Percentiles rank a stretch among this genome's conserved stretches.
phyloP scores from a whole-genome alignment of 2,888 invertebrate genomes.

The Pecten maximus region DNA sequence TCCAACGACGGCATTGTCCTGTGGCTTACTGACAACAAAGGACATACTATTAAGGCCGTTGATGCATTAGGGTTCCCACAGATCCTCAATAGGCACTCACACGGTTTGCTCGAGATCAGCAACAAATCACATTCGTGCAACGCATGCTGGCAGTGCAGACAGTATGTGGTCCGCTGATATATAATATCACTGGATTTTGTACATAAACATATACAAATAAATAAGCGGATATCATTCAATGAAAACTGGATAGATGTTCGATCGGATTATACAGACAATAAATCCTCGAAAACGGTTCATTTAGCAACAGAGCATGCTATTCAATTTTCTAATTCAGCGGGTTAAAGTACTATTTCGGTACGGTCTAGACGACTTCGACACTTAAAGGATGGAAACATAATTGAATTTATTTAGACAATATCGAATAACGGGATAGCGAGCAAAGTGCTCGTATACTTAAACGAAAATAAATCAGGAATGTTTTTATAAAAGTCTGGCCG shows the following conservation, averaged over 20 bases:
- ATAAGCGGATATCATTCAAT: background rate
- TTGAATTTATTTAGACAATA: background rate
- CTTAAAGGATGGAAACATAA: background rate
- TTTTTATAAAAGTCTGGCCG: too few species aligned
- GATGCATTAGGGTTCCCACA: background rate
- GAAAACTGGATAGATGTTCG: background rate
- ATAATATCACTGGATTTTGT: background rate
- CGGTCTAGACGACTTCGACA: background rate
- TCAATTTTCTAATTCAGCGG: background rate
- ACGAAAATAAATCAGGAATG: too few species aligned
- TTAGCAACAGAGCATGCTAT: background rate
- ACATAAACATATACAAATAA: background rate
- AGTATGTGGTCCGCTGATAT: background rate
- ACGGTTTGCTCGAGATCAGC: background rate
- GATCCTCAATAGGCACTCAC: background rate
- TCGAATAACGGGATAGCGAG: background rate
- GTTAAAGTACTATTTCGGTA: background rate
- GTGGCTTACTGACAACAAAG: background rate
- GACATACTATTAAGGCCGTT: background rate
- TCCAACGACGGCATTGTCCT: background rate
- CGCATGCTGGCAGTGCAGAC: background rate
- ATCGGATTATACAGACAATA: conserved; percentile 22
- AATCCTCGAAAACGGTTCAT: background rate
- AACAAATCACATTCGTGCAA: background rate
- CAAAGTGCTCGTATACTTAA: background rate